Percentiles rank a stretch among this genome's conserved stretches.
Evolutionary conservation across 2,113 vertebrate genomes (phyloP).

Genomic region (Syrmaticus mikado): DNA sequence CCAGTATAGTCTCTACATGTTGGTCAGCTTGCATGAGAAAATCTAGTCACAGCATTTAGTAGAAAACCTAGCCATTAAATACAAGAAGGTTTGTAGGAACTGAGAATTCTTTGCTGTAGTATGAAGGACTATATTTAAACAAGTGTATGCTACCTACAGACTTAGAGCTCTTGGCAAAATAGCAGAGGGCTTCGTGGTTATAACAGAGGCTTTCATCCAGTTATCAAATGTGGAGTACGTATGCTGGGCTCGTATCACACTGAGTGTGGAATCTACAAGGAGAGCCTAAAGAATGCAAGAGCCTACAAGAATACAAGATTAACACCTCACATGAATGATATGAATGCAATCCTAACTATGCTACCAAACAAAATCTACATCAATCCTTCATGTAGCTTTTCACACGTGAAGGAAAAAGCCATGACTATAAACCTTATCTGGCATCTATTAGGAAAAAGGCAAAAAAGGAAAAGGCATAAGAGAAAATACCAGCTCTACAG

Average conservation of each 20-base stretch:
- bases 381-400: background rate
- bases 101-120: background rate
- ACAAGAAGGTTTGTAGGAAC: background rate
- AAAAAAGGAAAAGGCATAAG: background rate
- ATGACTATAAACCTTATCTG: background rate
- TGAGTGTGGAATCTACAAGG: background rate
- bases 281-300: background rate
- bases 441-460: accelerated
- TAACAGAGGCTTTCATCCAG: background rate
- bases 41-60: background rate
- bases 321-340: background rate
- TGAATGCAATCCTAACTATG: background rate
- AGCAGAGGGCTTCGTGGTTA: background rate
- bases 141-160: background rate
- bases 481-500: background rate
- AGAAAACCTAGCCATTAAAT: background rate
- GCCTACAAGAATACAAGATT: background rate
- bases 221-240: background rate
- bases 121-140: background rate
- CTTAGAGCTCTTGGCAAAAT: background rate
- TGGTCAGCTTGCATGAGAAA: background rate
- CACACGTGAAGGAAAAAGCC: background rate
- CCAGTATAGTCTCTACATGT: background rate
- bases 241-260: background rate
- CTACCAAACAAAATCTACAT: background rate